Conservation (phyloP, 2,113 vertebrate genomes). For the Gymnocephalus cernua region DNA sequence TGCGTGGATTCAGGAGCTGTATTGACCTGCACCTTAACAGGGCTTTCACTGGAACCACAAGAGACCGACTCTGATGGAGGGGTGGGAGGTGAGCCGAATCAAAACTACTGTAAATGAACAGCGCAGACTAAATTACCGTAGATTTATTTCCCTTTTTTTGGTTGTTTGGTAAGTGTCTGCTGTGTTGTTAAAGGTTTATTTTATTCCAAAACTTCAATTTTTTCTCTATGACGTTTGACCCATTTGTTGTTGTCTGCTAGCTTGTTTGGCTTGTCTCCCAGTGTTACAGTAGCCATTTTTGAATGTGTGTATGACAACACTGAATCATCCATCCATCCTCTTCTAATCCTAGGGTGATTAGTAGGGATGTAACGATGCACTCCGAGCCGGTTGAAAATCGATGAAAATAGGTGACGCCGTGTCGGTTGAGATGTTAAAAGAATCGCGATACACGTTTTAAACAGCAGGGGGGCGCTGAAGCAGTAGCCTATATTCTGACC, state of each 20-base stretch:
- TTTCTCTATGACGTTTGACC: background rate
- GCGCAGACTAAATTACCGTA: background rate
- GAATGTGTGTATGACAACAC: background rate
- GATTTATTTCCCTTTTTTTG: background rate
- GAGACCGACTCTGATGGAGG: slow-evolving; percentile 24
- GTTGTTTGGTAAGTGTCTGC: background rate
- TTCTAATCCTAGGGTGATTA: background rate
- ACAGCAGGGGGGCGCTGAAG: too few relatives aligned
- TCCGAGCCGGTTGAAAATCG: too few relatives aligned
- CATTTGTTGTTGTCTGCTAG: background rate
- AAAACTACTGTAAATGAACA: slow-evolving; percentile 30
- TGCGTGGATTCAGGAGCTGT: slow-evolving; percentile 34
- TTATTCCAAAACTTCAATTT: background rate
- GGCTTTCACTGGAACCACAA: slow-evolving; percentile 22
- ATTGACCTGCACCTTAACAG: slow-evolving; percentile 40
- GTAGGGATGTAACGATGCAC: too few relatives aligned
- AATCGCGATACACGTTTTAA: too few relatives aligned
- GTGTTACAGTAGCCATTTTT: background rate
- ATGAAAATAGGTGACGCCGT: too few relatives aligned
- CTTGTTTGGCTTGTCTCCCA: background rate
- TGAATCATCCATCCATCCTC: background rate
- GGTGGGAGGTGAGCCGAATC: slow-evolving; percentile 17
- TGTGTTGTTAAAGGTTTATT: background rate
- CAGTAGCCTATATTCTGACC: too few relatives aligned
- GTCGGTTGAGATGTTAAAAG: too few relatives aligned